phyloP scores from a whole-genome alignment of 2,797 vertebrate species.

The Poecilia picta region DNA sequence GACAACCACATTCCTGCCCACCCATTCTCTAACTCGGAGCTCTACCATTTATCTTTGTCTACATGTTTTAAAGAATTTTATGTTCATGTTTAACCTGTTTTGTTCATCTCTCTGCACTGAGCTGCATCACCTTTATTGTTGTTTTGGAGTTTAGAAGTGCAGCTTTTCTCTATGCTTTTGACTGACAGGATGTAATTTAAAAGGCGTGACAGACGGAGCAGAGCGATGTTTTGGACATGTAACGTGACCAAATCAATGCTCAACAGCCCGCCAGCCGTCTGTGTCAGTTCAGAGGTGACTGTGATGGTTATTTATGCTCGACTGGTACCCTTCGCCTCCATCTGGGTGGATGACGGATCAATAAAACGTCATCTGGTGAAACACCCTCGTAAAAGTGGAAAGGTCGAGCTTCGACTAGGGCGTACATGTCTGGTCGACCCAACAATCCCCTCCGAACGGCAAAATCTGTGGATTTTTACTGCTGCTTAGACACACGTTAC shows the following conservation, averaged over 20 bases:
- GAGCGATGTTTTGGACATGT: constrained; percentile 32
- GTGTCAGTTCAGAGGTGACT: constrained; percentile 16
- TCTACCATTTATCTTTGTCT: neutral
- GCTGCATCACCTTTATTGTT: constrained; percentile 34
- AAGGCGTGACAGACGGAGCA: constrained; percentile 35
- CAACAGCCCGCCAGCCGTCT: constrained; percentile 34
- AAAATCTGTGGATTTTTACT: neutral
- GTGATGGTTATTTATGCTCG: constrained; percentile 41
- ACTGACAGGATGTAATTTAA: constrained; percentile 20
- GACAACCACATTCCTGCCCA: neutral
- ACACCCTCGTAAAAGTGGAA: constrained; percentile 22
- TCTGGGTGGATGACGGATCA: constrained; percentile 35
- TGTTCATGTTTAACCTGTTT: neutral
- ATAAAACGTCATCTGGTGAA: constrained; percentile 28
- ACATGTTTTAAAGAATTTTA: neutral
- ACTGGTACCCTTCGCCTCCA: constrained; percentile 31
- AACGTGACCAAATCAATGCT: constrained; percentile 47
- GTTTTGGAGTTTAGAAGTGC: constrained; percentile 33
- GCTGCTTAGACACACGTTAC: neutral
- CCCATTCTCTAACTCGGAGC: neutral
- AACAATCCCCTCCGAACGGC: neutral
- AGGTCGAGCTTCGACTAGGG: constrained; percentile 13
- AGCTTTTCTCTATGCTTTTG: constrained; percentile 16
- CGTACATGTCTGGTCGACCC: constrained; percentile 5
- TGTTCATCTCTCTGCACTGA: constrained; percentile 19